Conservation (phyloP, 1,140 invertebrate genomes). For the Sarcophaga bullata region DNA sequence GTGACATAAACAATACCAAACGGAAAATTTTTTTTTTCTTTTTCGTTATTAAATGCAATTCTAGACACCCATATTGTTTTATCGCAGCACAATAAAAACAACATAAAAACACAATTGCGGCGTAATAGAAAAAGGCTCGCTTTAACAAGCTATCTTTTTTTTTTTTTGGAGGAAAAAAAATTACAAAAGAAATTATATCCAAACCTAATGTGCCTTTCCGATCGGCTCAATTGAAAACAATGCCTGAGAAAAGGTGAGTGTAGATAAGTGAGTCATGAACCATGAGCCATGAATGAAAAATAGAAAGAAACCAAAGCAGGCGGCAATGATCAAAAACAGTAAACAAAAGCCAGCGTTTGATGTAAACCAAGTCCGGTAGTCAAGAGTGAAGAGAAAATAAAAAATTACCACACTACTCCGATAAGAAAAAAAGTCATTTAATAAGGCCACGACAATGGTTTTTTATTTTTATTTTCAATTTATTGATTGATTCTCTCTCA, state of each 20-base stretch:
- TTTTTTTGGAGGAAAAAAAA: neutral
- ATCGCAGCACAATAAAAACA: neutral
- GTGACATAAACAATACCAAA: no score
- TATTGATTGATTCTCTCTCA: no score
- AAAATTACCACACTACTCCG: neutral
- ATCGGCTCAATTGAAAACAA: neutral
- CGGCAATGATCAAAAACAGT: neutral
- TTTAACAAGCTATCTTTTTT: no score
- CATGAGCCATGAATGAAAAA: neutral
- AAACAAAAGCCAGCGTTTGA: no score
- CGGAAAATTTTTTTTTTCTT: neutral
- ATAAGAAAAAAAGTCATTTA: neutral
- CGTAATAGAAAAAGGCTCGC: no score
- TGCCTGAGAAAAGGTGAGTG: neutral
- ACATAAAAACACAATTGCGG: neutral
- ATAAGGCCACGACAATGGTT: neutral
- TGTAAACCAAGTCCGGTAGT: slow-evolving; percentile 13
- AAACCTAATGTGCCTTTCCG: no score
- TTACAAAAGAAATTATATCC: no score
- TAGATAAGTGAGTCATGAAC: neutral
- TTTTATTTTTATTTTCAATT: neutral
- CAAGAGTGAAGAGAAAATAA: neutral
- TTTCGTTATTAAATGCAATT: slow-evolving; percentile 16
- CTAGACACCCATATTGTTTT: neutral
- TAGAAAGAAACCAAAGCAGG: neutral